These are phyloP conservation scores for Phortica variegata DNA, from an alignment of 1,140 invertebrate genomes.

Conservation along the genomic window DNA sequence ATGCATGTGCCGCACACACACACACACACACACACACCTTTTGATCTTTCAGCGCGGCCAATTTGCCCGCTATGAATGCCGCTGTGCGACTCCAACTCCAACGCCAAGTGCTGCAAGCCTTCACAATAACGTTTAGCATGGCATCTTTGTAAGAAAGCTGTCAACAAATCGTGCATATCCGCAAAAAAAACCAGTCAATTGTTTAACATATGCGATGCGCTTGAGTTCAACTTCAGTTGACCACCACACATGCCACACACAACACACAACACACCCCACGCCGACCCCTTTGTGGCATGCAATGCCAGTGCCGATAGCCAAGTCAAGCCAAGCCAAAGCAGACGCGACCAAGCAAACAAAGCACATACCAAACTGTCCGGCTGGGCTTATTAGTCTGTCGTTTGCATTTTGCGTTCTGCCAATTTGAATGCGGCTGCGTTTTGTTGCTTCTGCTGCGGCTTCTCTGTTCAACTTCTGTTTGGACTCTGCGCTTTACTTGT, in stretches of 20 bases:
- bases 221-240: too few relatives aligned
- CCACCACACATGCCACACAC: too few relatives aligned
- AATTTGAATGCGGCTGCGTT: constrained; percentile 38
- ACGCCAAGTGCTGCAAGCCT: too few relatives aligned
- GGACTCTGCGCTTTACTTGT: background rate
- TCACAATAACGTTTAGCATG: too few relatives aligned
- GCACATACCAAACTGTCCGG: constrained; percentile 44
- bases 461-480: background rate
- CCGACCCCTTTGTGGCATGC: too few relatives aligned
- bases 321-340: too few relatives aligned
- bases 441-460: background rate
- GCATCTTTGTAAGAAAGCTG: constrained; percentile 38
- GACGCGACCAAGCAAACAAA: constrained; percentile 19
- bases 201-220: constrained; percentile 42
- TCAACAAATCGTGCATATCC: constrained; percentile 20
- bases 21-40: constrained; percentile 11
- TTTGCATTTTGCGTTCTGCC: constrained; percentile 38
- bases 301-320: too few relatives aligned
- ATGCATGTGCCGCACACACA: constrained; percentile 16
- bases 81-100: background rate
- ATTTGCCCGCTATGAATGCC: constrained; percentile 18
- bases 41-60: constrained; percentile 10
- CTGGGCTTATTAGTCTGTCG: constrained; percentile 50
- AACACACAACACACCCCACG: too few relatives aligned
- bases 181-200: constrained; percentile 26